These are phyloP conservation scores for Doryteuthis pealeii DNA, from an alignment of 1,140 invertebrate species.

Conservation along the genomic window DNA sequence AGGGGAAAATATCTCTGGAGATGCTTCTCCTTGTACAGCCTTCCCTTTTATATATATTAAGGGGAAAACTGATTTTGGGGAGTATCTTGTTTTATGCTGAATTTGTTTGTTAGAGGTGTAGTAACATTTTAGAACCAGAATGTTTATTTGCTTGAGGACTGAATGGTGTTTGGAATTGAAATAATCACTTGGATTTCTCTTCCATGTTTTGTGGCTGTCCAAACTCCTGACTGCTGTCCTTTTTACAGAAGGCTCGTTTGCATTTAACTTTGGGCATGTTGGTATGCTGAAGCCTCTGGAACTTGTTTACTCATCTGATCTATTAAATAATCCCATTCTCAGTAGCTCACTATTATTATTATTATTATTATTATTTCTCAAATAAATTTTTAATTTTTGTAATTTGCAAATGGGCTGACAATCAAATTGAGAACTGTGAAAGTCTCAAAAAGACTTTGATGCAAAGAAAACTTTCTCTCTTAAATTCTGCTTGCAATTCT, in stretches of 20 bases:
- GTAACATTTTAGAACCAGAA: too few species aligned
- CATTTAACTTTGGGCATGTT: background rate
- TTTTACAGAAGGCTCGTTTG: background rate
- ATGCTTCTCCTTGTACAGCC: background rate
- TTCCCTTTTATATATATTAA: background rate
- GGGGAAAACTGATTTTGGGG: background rate
- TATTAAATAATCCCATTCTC: too few species aligned
- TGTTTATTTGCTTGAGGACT: too few species aligned
- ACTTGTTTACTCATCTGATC: background rate
- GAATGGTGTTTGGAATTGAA: conserved; percentile 5
- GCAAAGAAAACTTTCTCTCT: too few species aligned
- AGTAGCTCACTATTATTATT: too few species aligned
- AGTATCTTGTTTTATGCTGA: conserved; percentile 8
- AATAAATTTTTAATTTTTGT: too few species aligned
- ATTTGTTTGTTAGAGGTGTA: conserved; percentile 5
- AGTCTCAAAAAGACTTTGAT: too few species aligned
- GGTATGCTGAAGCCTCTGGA: background rate
- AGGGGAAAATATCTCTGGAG: background rate
- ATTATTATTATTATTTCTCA: too few species aligned
- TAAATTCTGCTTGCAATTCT: too few species aligned
- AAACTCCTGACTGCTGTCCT: background rate
- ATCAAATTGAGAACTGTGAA: too few species aligned
- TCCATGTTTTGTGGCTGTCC: too few species aligned
- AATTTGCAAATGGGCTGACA: too few species aligned
- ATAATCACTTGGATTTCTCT: background rate